Evolutionary conservation across 2,113 vertebrate species (phyloP).

Genomic region (Tetrax tetrax): DNA sequence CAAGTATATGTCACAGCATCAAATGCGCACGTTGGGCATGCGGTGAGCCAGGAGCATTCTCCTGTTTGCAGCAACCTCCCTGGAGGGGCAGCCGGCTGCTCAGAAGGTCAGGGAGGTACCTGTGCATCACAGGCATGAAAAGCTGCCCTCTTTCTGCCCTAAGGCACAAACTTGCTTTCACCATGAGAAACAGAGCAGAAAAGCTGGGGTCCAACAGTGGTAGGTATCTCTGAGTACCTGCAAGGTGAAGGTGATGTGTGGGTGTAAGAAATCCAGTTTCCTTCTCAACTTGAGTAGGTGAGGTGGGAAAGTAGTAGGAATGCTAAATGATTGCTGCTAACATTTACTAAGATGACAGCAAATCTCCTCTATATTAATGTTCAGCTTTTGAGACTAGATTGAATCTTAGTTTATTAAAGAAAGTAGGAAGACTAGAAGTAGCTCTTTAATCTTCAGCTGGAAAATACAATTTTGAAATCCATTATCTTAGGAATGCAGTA

Average conservation of each 20-base stretch:
- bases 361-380: constrained; percentile 73
- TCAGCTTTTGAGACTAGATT: constrained; percentile 63
- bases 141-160: constrained; percentile 4
- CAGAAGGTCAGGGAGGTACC: neutral
- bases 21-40: neutral
- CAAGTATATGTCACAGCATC: neutral
- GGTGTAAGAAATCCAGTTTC: neutral
- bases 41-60: neutral
- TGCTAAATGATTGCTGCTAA: constrained; percentile 66
- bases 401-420: constrained; percentile 73
- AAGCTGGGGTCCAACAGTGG: neutral
- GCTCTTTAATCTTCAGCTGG: constrained; percentile 74
- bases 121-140: neutral
- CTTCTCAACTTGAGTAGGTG: constrained; percentile 12
- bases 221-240: neutral
- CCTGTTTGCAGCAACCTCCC: neutral
- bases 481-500: constrained; percentile 68
- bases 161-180: constrained; percentile 31
- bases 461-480: constrained; percentile 74
- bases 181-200: constrained; percentile 14
- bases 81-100: neutral
- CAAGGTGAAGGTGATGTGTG: neutral
- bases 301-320: constrained; percentile 66
- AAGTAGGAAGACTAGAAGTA: constrained; percentile 66
- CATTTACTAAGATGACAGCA: constrained; percentile 58